Conservation (phyloP, 2,888 invertebrate genomes). For the Rhimphoctona megacephalus region DNA sequence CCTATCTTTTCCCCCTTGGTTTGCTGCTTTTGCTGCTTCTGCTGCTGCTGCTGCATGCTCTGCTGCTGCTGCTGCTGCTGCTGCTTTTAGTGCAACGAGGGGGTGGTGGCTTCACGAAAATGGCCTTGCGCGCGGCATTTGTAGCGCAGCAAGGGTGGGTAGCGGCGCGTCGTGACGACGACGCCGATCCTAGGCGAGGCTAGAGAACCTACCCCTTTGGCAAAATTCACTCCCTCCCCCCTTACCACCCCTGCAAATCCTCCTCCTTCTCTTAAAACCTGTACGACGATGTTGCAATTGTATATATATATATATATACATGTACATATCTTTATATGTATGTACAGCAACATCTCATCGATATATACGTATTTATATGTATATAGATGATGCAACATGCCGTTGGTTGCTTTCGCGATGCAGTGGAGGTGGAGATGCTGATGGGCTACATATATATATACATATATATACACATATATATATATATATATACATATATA, state of each 20-base stretch:
- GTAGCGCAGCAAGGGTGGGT: slow-evolving; percentile 70
- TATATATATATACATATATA: background rate
- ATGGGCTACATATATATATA: slow-evolving; percentile 30
- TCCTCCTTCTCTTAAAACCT: background rate
- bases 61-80: slow-evolving; percentile 62
- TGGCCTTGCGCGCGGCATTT: slow-evolving; percentile 80
- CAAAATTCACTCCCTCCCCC: slow-evolving; percentile 3
- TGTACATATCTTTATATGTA: too few relatives aligned
- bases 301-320: slow-evolving; percentile 13
- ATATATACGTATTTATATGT: slow-evolving; percentile 18
- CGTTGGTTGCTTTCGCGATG: slow-evolving; percentile 34
- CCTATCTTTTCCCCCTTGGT: slow-evolving; percentile 48
- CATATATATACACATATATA: background rate
- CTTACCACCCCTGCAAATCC: background rate
- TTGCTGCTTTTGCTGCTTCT: slow-evolving; percentile 39
- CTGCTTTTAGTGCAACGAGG: slow-evolving; percentile 87
- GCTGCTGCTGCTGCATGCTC: slow-evolving; percentile 50
- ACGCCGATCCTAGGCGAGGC: slow-evolving; percentile 70
- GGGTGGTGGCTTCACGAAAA: slow-evolving; percentile 77
- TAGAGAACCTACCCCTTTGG: slow-evolving; percentile 52
- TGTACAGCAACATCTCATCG: slow-evolving; percentile 3
- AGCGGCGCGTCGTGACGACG: slow-evolving; percentile 66
- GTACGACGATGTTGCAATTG: slow-evolving; percentile 56
- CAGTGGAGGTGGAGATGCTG: slow-evolving; percentile 55
- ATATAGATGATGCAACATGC: slow-evolving; percentile 35